Conservation (phyloP, 2,888 invertebrate species). For the Parnassius orleans region DNA sequence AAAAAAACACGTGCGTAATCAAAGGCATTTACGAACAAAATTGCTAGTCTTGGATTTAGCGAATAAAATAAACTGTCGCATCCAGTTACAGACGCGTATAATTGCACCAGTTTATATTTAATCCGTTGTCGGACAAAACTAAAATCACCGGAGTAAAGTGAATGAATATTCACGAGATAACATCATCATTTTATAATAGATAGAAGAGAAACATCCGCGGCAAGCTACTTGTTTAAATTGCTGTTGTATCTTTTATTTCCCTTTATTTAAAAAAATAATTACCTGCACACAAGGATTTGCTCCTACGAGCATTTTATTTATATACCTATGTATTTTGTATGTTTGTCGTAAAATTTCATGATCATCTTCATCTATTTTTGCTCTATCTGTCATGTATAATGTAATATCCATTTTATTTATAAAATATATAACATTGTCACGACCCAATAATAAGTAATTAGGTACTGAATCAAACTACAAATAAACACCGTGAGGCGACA, state of each 20-base stretch:
- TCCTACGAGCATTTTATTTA: too few species aligned
- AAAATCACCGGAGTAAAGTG: constrained; percentile 28
- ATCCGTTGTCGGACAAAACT: constrained; percentile 19
- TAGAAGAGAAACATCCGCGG: constrained; percentile 61
- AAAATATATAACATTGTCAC: too few species aligned
- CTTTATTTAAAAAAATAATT: too few species aligned
- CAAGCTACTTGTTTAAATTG: constrained; percentile 63
- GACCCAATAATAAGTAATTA: too few species aligned
- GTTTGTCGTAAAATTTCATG: too few species aligned
- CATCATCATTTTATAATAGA: constrained; percentile 49
- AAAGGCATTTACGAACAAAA: constrained; percentile 18
- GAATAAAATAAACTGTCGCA: constrained; percentile 19
- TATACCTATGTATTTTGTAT: too few species aligned
- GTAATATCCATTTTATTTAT: too few species aligned
- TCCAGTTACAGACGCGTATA: constrained; percentile 14
- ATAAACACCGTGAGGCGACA: too few species aligned
- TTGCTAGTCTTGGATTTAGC: constrained; percentile 12
- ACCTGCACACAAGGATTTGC: too few species aligned
- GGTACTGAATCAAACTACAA: too few species aligned
- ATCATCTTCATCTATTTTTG: too few species aligned
- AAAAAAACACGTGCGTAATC: constrained; percentile 16
- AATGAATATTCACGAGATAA: constrained; percentile 54
- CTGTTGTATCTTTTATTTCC: not conserved
- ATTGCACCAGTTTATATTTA: constrained; percentile 17
- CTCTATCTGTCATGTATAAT: too few species aligned